Evolutionary conservation across 2,888 invertebrate genomes (phyloP).

Genomic region (Mesoligia furuncula): DNA sequence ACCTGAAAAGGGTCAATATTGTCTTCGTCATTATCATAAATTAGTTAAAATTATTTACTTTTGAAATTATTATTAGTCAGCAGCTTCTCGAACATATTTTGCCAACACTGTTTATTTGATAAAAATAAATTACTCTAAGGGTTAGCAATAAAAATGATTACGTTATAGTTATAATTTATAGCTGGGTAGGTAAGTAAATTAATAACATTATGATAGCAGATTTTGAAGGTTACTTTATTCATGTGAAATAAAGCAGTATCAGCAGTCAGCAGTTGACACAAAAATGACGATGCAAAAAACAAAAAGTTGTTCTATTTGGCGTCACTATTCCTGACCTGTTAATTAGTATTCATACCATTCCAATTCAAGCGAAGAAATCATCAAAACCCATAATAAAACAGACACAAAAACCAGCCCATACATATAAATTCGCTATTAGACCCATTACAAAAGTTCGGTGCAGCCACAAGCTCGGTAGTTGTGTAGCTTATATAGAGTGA

Average conservation of each 20-base stretch:
- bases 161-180: background rate
- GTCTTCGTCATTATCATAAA: background rate
- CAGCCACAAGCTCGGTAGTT: no score
- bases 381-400: no score
- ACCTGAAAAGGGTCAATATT: conserved; percentile 70
- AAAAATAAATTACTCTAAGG: background rate
- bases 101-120: background rate
- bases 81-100: background rate
- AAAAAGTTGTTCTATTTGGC: no score
- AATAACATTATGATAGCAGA: background rate
- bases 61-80: background rate
- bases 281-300: background rate
- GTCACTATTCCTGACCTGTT: no score
- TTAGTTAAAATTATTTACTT: background rate
- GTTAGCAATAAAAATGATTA: background rate
- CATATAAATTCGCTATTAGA: no score
- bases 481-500: no score
- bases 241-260: background rate
- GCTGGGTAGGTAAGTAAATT: no score
- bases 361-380: no score
- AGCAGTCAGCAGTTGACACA: background rate
- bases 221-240: background rate
- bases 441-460: no score
- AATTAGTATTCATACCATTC: no score
- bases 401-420: no score